Evolutionary conservation across 2,113 vertebrate species (phyloP), one percentile per base, ranked within the genome.

Genomic region (Tachysurus vachellii): DNA sequence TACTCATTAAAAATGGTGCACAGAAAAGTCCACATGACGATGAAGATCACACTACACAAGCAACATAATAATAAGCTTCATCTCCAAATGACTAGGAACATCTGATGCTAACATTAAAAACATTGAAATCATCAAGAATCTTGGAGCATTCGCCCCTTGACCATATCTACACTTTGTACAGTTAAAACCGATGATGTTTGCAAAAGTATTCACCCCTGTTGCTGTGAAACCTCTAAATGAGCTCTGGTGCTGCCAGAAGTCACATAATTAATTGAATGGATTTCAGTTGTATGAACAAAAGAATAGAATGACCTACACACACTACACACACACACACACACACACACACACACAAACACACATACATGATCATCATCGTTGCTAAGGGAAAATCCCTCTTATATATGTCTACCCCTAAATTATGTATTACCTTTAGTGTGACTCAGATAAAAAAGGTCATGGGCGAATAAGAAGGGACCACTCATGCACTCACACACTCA

Each of bases 381-480:
- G 47, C 47, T 8, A 14, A 47, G 70, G 70, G 83, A 59, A 85
- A 85, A 57, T 61, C 83, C 83, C 54, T 42, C 28, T 21, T 23
- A 44, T 84, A 54, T 59, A 57, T 17, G 28, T 73, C 28, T 61
- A 59, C 66, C 3, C 31, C 57, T n/a, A 75, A 73, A 47, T 36
- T 61, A 85, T 75, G 68, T 57, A 70, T 4, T 17, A 42, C 23
- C 64, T 53, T 71, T 28, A 31, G 64, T n/a, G 28, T 71, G 84
- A 61, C 56, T 85, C 36, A 85, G 13, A 47, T 47, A 47, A 16
- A 50, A 54, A 21, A 36, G n/a, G 47, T 91, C 85, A 89, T 80
- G 87, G 86, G 68, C 7, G 71, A 80, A 92, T 91, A 92, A 92
- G 92, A 91, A 91, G 89, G 91, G 89, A 90, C 53, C 85, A 81